Evolutionary conservation across 2,113 vertebrate species (phyloP).

Genomic region (Gulo gulo): DNA sequence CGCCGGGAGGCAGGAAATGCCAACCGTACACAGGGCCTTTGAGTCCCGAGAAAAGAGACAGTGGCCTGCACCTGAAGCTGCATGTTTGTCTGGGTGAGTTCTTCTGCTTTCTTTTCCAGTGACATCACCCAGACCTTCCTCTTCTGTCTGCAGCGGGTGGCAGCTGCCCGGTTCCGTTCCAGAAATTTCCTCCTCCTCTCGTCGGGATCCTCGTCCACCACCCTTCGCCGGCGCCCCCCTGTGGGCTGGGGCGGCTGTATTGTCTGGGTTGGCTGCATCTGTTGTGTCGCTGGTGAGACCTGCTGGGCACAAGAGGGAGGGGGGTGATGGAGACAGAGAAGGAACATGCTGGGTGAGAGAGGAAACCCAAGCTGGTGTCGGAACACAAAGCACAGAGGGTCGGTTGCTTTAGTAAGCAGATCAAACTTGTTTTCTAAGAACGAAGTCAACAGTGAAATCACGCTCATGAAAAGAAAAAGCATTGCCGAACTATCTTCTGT

Average conservation of each 20-base stretch:
- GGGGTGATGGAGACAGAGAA: background rate
- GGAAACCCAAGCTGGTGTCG: background rate
- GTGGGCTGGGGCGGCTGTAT: conserved; percentile 94
- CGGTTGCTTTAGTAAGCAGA: background rate
- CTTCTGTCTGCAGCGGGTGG: conserved; percentile 98
- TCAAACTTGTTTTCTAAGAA: background rate
- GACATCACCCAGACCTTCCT: conserved; percentile 99
- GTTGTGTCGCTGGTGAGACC: conserved; percentile 96
- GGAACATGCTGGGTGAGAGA: background rate
- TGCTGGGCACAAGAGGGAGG: conserved; percentile 62
- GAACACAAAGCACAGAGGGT: background rate
- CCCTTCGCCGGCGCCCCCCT: conserved; percentile 94
- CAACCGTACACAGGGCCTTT: conserved; percentile 77
- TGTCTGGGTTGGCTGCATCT: conserved; percentile 98
- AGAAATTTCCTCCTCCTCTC: conserved; percentile 98
- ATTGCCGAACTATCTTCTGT: background rate
- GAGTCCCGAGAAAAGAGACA: conserved; percentile 71
- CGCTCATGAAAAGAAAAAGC: background rate
- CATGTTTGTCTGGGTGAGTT: conserved; percentile 99
- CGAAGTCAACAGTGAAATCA: background rate
- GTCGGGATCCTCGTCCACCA: conserved; percentile 97
- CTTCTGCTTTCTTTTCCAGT: conserved; percentile 99
- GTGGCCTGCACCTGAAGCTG: conserved; percentile 95
- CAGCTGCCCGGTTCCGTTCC: conserved; percentile 97
- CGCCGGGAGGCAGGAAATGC: conserved; percentile 33